Base-by-base conservation (phyloP, 2,113 vertebrate genomes). In the Entelurus aequoreus region DNA sequence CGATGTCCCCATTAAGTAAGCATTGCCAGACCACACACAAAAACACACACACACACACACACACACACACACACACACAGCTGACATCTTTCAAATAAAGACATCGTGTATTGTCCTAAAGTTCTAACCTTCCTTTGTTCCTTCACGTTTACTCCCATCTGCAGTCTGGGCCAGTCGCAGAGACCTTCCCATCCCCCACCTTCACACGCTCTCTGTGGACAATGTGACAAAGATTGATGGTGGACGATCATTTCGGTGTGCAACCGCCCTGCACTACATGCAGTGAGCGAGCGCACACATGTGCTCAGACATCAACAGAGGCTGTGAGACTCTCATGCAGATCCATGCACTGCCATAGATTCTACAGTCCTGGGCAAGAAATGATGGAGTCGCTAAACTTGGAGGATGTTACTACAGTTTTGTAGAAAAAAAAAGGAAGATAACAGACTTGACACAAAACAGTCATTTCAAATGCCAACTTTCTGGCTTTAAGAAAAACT, bases 191-290 rank as follows among this genome's bases (percentile, higher is more conserved):
- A 49, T 54, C 62, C 56, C 67, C 63, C 48, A 52, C 54, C 72
- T 48, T 16, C 13, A 44, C 57, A 67, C 50, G 36, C 49, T 49
- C 36, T 71, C 74, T 56, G 63, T 51, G 37, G 74, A 74, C 75
- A 72, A 50, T 61, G 60, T 80, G 85, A 80, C 84, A 88, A 79
- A 85, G 86, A 88, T 78, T 85, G 84, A 87, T 87, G 80, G 76
- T 54, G 63, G 69, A 61, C 76, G 70, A 78, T 88, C 86, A 86
- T 88, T 78, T 81, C 28, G 56, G 75, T 76, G 76, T 81, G 72
- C 67, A 50, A 78, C 81, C 73, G 64, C 46, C 50, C 69, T 48
- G 47, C 6, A 53, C 38, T 40, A 38, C 51, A 64, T 5, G 8
- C 58, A 59, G 53, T 5, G 19, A 35, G 13, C 42, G 11, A 38